Evolutionary conservation across 2,113 vertebrate species (phyloP).

Genomic region (Nerophis ophidion): DNA sequence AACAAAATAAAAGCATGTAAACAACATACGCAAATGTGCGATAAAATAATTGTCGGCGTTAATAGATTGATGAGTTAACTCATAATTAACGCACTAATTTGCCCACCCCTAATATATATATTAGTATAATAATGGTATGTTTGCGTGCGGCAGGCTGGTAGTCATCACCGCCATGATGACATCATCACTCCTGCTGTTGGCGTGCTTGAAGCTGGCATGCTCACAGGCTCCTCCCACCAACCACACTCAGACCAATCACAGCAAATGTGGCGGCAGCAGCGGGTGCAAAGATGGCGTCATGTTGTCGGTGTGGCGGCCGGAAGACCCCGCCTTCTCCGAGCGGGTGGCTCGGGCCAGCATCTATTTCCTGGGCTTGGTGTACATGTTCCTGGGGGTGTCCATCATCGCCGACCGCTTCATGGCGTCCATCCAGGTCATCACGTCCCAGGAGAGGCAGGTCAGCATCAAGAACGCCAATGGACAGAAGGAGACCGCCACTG

Average conservation of each 20-base stretch:
- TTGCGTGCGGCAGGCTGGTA: constrained; percentile 57
- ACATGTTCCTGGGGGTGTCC: constrained; percentile 97
- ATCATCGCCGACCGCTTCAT: constrained; percentile 98
- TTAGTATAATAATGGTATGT: too few relatives aligned
- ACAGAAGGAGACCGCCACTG: constrained; percentile 85
- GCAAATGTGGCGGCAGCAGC: constrained; percentile 72
- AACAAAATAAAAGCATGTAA: too few relatives aligned
- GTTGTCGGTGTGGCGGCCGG: constrained; percentile 85
- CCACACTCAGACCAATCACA: constrained; percentile 37
- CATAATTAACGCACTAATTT: too few relatives aligned
- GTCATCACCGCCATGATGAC: constrained; percentile 20
- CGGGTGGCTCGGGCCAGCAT: constrained; percentile 90
- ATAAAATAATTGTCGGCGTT: too few relatives aligned
- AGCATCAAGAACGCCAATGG: constrained; percentile 91
- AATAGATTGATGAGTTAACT: too few relatives aligned
- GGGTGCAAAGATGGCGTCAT: constrained; percentile 86
- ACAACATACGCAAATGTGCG: too few relatives aligned
- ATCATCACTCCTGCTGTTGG: constrained; percentile 59
- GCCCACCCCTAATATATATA: too few relatives aligned
- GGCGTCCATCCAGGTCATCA: constrained; percentile 98
- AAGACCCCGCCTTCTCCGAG: constrained; percentile 81
- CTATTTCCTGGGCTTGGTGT: constrained; percentile 88
- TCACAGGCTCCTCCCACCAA: constrained; percentile 30
- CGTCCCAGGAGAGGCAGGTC: constrained; percentile 90
- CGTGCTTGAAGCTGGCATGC: constrained; percentile 27